Percentiles rank a stretch among this genome's conserved stretches.
Conservation (phyloP, 2,113 vertebrate species). For the Tachuris rubrigastra region DNA sequence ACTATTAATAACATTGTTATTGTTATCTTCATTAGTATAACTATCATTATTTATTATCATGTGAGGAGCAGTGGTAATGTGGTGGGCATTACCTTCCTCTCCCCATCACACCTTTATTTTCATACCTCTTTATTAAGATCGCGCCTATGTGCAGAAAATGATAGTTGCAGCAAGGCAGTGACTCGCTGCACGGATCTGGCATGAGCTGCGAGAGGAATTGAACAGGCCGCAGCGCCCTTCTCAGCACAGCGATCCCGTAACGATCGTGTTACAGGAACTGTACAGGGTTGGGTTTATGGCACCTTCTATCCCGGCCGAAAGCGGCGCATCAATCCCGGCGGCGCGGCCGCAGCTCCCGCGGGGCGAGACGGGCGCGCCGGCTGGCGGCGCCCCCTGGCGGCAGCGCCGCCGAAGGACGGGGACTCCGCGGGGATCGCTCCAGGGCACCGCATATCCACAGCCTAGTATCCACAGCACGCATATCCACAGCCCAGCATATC, state of each 20-base stretch:
- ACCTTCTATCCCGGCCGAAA: neutral
- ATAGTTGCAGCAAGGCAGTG: neutral
- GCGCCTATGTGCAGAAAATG: too few relatives aligned
- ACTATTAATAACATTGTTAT: neutral
- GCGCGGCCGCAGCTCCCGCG: neutral
- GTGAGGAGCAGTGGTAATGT: neutral
- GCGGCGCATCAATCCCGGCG: neutral
- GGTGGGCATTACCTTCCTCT: neutral
- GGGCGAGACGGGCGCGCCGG: neutral
- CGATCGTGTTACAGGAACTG: neutral
- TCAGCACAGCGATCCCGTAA: neutral
- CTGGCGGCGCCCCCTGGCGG: slow-evolving; percentile 64
- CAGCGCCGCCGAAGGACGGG: neutral
- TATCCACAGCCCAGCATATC: too few relatives aligned
- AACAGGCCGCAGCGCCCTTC: neutral
- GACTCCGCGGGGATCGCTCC: neutral
- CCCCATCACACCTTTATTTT: neutral
- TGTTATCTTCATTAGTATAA: neutral
- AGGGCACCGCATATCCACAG: too few relatives aligned
- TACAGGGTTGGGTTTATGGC: neutral
- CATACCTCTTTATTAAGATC: neutral
- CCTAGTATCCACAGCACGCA: too few relatives aligned
- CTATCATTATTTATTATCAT: neutral
- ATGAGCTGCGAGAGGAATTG: fast-evolving
- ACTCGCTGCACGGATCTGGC: neutral